A percentile compares a stretch with the other conserved stretches of the same genome.
These are phyloP conservation scores for Sphinx pinastri DNA, from an alignment of 2,888 invertebrate genomes.

Conservation along the genomic window DNA sequence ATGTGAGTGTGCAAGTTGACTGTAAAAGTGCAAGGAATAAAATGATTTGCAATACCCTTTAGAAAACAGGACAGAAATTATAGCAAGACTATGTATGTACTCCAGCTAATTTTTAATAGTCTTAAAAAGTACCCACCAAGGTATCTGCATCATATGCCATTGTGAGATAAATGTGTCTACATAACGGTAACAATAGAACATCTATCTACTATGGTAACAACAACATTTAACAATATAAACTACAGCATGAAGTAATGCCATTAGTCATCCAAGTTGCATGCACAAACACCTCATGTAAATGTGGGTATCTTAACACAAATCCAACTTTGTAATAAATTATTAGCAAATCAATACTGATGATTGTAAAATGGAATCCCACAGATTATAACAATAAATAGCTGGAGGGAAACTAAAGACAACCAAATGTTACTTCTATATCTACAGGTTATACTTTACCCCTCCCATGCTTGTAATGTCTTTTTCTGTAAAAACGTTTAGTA, in stretches of 20 bases:
- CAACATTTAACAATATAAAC: conserved; percentile 19
- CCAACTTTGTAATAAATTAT: not conserved
- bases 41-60: too few species aligned
- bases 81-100: not conserved
- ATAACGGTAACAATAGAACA: conserved; percentile 11
- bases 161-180: not conserved
- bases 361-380: not conserved
- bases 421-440: conserved; percentile 23
- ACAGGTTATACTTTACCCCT: conserved; percentile 87
- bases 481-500: conserved; percentile 87
- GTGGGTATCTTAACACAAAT: not conserved
- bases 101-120: not conserved
- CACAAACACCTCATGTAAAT: not conserved
- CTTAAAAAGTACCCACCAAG: conserved; percentile 9
- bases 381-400: conserved; percentile 3
- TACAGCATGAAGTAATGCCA: conserved; percentile 15
- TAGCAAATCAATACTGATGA: not conserved
- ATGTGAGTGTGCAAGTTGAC: too few species aligned
- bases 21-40: too few species aligned
- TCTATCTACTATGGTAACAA: conserved; percentile 19
- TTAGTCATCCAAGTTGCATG: conserved; percentile 15
- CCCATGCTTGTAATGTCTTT: conserved; percentile 89
- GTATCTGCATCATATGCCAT: not conserved
- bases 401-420: conserved; percentile 12
- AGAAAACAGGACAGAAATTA: not conserved